Base-by-base conservation (phyloP, 2,888 invertebrate genomes). In the Lysandra bellargus region DNA sequence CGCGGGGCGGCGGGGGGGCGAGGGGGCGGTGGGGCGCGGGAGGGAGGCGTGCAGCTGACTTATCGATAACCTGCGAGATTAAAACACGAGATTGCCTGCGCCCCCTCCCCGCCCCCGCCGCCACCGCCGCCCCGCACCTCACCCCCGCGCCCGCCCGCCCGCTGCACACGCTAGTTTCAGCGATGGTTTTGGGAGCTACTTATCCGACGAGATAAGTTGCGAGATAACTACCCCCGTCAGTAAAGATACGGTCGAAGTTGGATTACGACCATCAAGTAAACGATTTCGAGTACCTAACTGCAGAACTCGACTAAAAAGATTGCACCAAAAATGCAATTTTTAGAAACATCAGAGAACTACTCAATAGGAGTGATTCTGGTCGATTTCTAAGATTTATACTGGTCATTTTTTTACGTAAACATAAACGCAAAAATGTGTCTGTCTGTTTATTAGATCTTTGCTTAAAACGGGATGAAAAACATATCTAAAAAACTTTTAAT, bases 51-150 rank as follows among this genome's bases (percentile, higher is more conserved):
- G 74, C 74, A 74, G 40, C 74, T 74, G 74, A 74, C 69, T 69
- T 69, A 69, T 69, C 74, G 74, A 74, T 74, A 74, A 44, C 44
- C 74, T 40, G 40, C 40, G 74, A 74, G 74, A 74, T 74, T 74
- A 74, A 69, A 74, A 74, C 74, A 74, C 74, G 74, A 74, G 74
- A 74, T 74, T 74, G 74, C 74, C 74, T 74, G 37, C n/a, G 7
- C 74, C n/a, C 44, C 40, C 33, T 17, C 14, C 74, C n/a, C 74
- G 1, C 73, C n/a, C 73, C 33, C 33, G 33, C 33, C 33, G 33
- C 37, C 37, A 4, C 37, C 40, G 5, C n/a, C 40, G 23, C 12
- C 7, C 37, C 72, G 2, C 2, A 1, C 33, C 40, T 44, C 73
- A 44, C n/a, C 40, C 37, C 40, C 73, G n/a, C n/a, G 23, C 44